A percentile compares a stretch with the other conserved stretches of the same genome.
Evolutionary conservation across 1,140 invertebrate species (phyloP).

Genomic region (Eciton burchellii): DNA sequence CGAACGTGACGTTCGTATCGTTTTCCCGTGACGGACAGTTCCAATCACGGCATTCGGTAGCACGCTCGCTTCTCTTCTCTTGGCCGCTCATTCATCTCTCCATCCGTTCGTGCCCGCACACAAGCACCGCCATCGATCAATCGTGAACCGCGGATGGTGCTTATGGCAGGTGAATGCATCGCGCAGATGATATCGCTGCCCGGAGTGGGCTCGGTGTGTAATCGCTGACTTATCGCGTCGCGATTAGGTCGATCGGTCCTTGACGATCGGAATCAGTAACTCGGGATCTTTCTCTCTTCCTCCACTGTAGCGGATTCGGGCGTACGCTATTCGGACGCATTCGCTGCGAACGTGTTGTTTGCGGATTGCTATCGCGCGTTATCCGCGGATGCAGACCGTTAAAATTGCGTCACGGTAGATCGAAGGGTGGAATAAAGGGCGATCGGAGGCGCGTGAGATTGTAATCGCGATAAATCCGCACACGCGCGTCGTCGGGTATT

Average conservation of each 20-base stretch:
- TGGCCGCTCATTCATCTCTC: slow-evolving; percentile 56
- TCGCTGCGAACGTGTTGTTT: background rate
- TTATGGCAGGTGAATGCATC: slow-evolving; percentile 57
- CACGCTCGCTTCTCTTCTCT: slow-evolving; percentile 46
- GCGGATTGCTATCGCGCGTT: background rate
- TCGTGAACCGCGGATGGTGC: slow-evolving; percentile 34
- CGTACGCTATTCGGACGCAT: no score
- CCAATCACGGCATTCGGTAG: slow-evolving; percentile 55
- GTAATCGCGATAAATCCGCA: no score
- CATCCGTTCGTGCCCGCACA: slow-evolving; percentile 50
- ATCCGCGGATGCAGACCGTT: no score
- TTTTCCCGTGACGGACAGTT: slow-evolving; percentile 41
- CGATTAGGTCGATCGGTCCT: slow-evolving; percentile 50
- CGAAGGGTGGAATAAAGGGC: background rate
- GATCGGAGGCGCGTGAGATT: no score
- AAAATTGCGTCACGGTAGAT: background rate
- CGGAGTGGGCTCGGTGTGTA: slow-evolving; percentile 50
- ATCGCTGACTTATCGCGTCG: slow-evolving; percentile 48
- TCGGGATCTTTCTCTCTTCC: slow-evolving; percentile 10
- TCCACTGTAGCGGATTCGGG: slow-evolving; percentile 6
- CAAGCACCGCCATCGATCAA: slow-evolving; percentile 52
- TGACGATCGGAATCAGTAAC: slow-evolving; percentile 50
- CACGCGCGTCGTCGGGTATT: background rate
- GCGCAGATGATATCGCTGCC: slow-evolving; percentile 50
- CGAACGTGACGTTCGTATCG: slow-evolving; percentile 54